Base-by-base conservation (phyloP, 2,888 invertebrate genomes). In the Drosophila mulleri region DNA sequence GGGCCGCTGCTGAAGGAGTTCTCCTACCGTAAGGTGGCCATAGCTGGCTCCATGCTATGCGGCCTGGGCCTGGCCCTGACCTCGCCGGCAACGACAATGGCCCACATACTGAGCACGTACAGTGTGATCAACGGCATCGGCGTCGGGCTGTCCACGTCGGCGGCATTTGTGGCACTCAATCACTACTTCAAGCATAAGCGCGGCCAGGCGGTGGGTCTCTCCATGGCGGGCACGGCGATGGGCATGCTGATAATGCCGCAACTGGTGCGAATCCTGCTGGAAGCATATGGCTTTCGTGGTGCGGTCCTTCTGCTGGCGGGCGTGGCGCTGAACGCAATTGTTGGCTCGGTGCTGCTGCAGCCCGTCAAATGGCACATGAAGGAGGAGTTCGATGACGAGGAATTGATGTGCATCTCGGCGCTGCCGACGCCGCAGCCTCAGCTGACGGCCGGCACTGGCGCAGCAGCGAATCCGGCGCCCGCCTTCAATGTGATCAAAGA, bases 211-310 rank as follows among this genome's bases (percentile, higher is more conserved):
- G 96, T 96, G 9, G 96, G 96, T 0, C 93, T 96, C 29, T 96
- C 96, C 0, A 95, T 96, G 94, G 96, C 96, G 1, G 96, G 96
- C 0, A 96, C 96, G 0, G 96, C 96, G 6, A 94, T 96, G 81
- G 96, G 96, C 5, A 95, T 96, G 94, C 95, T 96, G 94, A 94
- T 96, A 69, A 96, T 96, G 95, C 96, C 96, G 1, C 96, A 96
- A 90, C 94, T 96, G 69, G 95, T 96, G 70, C 94, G 95, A 54
- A 79, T 95, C 7, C 92, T 96, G 16, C 93, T 96, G 9, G 94
- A 94, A 53, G 94, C 93, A 65, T 96, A 94, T 85, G 94, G 94
- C 54, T 96, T 96, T 91, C 93, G 95, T 62, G 96, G 96, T 85
- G 94, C 96, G 0, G 95, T 96, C 48, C 94, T 96, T 12, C 93